Percentiles rank a stretch among this genome's conserved stretches.
These are phyloP conservation scores for Acleris laterana DNA, from an alignment of 2,888 invertebrate genomes.

Conservation along the genomic window DNA sequence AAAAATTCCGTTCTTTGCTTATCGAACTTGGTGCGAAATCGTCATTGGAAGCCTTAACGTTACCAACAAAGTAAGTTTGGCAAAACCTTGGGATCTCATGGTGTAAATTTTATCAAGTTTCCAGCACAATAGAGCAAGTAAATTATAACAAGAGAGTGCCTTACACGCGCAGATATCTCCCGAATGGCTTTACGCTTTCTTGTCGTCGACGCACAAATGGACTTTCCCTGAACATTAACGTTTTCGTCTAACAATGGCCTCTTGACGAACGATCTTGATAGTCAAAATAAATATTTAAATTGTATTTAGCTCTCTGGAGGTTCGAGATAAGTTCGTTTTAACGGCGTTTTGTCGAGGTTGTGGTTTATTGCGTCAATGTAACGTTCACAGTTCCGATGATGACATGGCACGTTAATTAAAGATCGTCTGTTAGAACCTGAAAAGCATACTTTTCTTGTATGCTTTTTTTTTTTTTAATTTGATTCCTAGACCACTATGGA, in stretches of 20 bases:
- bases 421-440: too few relatives aligned
- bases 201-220: conserved; percentile 27
- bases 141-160: conserved; percentile 32
- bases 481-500: too few relatives aligned
- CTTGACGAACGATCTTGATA: conserved; percentile 35
- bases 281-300: conserved; percentile 36
- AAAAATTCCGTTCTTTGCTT: not conserved
- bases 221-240: conserved; percentile 36
- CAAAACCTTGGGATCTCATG: too few relatives aligned
- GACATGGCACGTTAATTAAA: too few relatives aligned
- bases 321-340: conserved; percentile 31
- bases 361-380: conserved; percentile 13
- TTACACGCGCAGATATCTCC: conserved; percentile 24
- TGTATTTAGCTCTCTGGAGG: conserved; percentile 30
- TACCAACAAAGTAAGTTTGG: too few relatives aligned
- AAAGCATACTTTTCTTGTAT: too few relatives aligned
- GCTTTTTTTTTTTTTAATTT: too few relatives aligned
- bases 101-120: conserved; percentile 19
- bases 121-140: conserved; percentile 25
- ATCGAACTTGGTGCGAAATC: not conserved
- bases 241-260: conserved; percentile 26
- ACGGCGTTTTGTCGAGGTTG: conserved; percentile 14
- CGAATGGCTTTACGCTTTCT: conserved; percentile 36
- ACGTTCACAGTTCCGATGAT: too few relatives aligned
- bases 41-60: too few relatives aligned